Conservation (phyloP, 2,888 invertebrate genomes). For the Drosophila formosana region DNA sequence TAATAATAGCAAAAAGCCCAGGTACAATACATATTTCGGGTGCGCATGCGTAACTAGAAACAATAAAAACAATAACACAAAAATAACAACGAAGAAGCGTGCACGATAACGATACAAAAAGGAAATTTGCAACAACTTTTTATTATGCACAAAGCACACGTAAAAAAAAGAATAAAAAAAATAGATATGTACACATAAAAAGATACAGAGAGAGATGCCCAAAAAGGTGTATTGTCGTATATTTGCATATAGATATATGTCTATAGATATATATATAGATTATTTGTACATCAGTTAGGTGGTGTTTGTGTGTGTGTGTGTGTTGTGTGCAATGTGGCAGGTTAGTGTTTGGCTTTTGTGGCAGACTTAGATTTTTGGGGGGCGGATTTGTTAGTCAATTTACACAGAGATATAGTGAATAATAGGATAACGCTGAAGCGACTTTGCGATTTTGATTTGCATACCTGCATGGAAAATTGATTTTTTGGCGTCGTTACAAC, state of each 20-base stretch:
- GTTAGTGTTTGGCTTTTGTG: conserved; percentile 57
- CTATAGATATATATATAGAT: conserved; percentile 12
- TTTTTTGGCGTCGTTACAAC: conserved; percentile 81
- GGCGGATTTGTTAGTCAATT: conserved; percentile 34
- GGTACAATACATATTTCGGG: conserved; percentile 20
- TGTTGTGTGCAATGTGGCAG: conserved; percentile 33
- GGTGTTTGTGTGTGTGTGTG: conserved; percentile 19
- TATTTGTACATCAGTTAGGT: conserved; percentile 54
- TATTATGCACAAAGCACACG: conserved; percentile 48
- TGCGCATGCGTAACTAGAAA: conserved; percentile 51
- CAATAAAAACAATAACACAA: conserved; percentile 31
- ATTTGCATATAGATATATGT: conserved; percentile 18
- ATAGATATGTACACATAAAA: conserved; percentile 28
- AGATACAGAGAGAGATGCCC: conserved; percentile 28
- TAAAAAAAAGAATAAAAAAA: conserved; percentile 29
- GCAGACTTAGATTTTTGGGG: conserved; percentile 54
- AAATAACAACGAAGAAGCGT: conserved; percentile 67
- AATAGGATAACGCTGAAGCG: conserved; percentile 41
- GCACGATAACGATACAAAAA: conserved; percentile 50
- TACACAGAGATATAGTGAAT: conserved; percentile 7
- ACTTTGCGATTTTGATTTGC: conserved; percentile 44
- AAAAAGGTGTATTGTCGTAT: conserved; percentile 37
- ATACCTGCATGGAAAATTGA: conserved; percentile 84
- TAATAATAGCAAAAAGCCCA: conserved; percentile 10
- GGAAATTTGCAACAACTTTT: conserved; percentile 42